phyloP scores from a whole-genome alignment of 2,888 invertebrate genomes.

The Drymonia ruficornis region DNA sequence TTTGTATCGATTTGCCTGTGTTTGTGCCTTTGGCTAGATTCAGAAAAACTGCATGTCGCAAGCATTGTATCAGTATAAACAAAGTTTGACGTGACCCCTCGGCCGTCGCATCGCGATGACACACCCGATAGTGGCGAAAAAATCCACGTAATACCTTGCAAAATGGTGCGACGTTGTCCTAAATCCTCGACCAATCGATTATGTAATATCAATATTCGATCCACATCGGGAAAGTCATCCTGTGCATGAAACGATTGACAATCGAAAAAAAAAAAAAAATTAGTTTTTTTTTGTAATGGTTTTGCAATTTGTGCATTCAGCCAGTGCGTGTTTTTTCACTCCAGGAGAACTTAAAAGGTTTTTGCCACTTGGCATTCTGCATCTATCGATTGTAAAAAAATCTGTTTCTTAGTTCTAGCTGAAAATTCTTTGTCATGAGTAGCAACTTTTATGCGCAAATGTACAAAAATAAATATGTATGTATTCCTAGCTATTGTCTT shows the following conservation, averaged over 20 bases:
- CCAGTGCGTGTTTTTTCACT: no score
- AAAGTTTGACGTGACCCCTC: background rate
- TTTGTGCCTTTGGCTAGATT: no score
- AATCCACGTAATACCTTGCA: constrained; percentile 37
- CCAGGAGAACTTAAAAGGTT: no score
- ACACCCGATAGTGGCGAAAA: constrained; percentile 19
- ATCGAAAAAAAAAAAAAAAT: background rate
- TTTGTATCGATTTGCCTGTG: no score
- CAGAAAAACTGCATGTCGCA: constrained; percentile 4
- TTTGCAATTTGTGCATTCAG: no score
- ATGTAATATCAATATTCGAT: constrained; percentile 18
- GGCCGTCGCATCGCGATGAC: background rate
- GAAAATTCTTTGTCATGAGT: no score
- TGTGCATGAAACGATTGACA: background rate
- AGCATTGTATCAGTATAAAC: background rate
- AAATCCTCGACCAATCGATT: constrained; percentile 27
- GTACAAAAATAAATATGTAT: background rate
- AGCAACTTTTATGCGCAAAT: no score
- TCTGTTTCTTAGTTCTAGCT: no score
- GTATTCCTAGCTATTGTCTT: background rate
- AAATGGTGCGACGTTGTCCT: constrained; percentile 34
- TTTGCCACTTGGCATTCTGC: no score
- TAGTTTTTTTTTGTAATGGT: background rate
- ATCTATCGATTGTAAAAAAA: no score
- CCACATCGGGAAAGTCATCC: background rate